Evolutionary conservation across 64 coral and sea anemone species (phyloP), one percentile per base, ranked within the genome.

Genomic region (Anthopleura sola): DNA sequence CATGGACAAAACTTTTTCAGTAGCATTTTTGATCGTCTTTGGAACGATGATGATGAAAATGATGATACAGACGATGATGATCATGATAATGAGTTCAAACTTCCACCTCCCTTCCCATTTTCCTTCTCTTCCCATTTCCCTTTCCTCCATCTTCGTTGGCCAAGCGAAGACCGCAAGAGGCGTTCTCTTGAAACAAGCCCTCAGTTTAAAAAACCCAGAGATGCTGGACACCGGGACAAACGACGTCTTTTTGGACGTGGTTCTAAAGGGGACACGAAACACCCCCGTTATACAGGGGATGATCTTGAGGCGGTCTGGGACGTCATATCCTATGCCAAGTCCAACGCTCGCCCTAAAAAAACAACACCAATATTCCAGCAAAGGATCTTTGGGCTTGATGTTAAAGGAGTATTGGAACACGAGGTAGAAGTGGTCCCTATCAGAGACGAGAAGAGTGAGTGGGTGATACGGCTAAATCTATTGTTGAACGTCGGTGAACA

Each of bases 121-220:
- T 79, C 76, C 36, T 46, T 79, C 37, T 79, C 76, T 44, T 79
- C 76, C 1, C 37, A 79, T 79, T 79, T 79, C 31, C 76, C 76
- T 44, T 79, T 79, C 20, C 17, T 79, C 24, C 76, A 79, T 44
- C 23, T 50, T 36, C 44, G 50, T 29, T 83, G 48, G 49, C 46
- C 44, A 54, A 60, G 50, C 82, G 49, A 32, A 21, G 21, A 49
- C 1, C 48, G 82, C 4, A 83, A 58, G 50, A 83, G 49, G 19
- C 36, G 82, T 26, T 83, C 82, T n/a, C 50, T 83, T 15, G 82
- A 56, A 37, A 37, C 28, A 28, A 57, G 26, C 28, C 32, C 50
- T 53, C 29, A 83, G 17, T 34, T 29, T 3, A 23, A 51, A 83
- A 83, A 83, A 56, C 48, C 32, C 9, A 6, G 82, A 58, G 82